Evolutionary conservation across 2,113 vertebrate genomes (phyloP).

Genomic region (Chelonoidis abingdonii): DNA sequence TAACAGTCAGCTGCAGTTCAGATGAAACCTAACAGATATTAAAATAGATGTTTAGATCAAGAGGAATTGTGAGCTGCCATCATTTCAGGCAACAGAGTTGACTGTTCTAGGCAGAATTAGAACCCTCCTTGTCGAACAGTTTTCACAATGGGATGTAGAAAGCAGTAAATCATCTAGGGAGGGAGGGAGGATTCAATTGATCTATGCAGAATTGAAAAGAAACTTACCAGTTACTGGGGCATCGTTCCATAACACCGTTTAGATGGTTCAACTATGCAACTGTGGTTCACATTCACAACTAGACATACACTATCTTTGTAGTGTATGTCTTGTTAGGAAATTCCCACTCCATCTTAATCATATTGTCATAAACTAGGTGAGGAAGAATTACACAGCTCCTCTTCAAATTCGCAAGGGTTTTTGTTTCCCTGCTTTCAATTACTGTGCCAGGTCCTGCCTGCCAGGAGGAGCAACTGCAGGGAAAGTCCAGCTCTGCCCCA

Average conservation of each 20-base stretch:
- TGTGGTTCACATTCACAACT: too few relatives aligned
- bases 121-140: neutral
- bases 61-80: neutral
- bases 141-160: neutral
- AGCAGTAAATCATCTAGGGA: neutral
- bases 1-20: neutral
- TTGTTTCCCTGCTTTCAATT: neutral
- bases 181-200: neutral
- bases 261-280: too few relatives aligned
- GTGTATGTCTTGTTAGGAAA: neutral
- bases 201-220: neutral
- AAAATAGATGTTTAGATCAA: neutral
- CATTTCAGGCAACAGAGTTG: neutral
- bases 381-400: neutral
- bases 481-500: neutral
- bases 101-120: neutral
- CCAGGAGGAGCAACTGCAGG: too few relatives aligned
- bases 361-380: neutral
- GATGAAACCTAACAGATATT: neutral
- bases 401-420: neutral
- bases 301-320: too few relatives aligned
- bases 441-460: neutral
- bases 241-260: neutral
- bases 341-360: neutral
- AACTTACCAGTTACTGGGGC: neutral